phyloP scores from a whole-genome alignment of 2,113 vertebrate genomes.

The Bettongia penicillata region DNA sequence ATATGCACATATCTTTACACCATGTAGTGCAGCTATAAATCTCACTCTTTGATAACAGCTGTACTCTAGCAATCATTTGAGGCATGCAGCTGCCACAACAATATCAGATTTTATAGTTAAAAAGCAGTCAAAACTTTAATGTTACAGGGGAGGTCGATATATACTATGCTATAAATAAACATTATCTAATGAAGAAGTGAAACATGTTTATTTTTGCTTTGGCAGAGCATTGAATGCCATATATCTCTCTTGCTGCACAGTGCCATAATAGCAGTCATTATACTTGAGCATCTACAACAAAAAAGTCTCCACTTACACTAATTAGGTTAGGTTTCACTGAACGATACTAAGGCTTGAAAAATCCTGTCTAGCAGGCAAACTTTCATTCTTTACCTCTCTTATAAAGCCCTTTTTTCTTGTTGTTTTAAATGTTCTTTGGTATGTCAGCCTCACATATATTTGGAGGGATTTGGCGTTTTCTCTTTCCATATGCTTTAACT shows the following conservation, averaged over 20 bases:
- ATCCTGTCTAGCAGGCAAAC: constrained; percentile 56
- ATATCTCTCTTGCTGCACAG: constrained; percentile 80
- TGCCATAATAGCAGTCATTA: constrained; percentile 84
- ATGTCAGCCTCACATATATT: constrained; percentile 20
- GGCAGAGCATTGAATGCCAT: constrained; percentile 78
- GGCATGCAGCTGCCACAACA: constrained; percentile 87
- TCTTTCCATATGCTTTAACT: constrained; percentile 58
- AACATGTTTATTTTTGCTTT: constrained; percentile 84
- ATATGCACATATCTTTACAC: constrained; percentile 86
- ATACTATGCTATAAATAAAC: constrained; percentile 87
- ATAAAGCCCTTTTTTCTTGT: not conserved
- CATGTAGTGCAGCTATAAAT: constrained; percentile 84
- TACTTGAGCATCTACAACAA: constrained; percentile 75
- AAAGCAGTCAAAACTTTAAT: constrained; percentile 88
- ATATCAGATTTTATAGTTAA: constrained; percentile 89
- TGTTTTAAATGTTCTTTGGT: constrained; percentile 2
- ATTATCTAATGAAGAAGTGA: constrained; percentile 88
- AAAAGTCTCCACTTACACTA: constrained; percentile 79
- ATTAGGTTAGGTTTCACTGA: constrained; percentile 79
- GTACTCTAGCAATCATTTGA: constrained; percentile 84
- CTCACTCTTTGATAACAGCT: constrained; percentile 86
- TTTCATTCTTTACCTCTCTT: constrained; percentile 55
- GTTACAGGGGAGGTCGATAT: constrained; percentile 85
- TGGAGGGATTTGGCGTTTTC: constrained; percentile 33
- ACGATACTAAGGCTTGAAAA: constrained; percentile 73